Base-by-base conservation (phyloP, 2,888 invertebrate genomes). In the Caenorhabditis sulstoni region DNA sequence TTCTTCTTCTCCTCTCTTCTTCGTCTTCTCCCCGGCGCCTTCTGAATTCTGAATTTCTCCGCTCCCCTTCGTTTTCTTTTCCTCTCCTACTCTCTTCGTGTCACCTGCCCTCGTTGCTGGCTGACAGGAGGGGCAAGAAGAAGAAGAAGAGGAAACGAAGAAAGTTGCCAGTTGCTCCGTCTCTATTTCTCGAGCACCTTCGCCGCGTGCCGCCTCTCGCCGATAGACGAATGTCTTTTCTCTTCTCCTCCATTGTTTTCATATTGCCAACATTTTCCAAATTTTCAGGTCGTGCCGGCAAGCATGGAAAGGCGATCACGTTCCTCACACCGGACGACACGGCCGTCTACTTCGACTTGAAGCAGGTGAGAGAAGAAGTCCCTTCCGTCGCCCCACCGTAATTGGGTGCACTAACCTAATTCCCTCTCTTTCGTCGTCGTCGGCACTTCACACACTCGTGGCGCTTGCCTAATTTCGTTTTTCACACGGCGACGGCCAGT, bases 321-420 rank as follows among this genome's bases (percentile, higher is more conserved):
- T 98, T 99, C 92, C 94, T 96, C 62, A 99, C 99, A 0, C 97
- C 97, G 90, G 98, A 99, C 84, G 99, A 99, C 91, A 95, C 95
- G 20, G 93, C 93, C 16, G 92, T 99, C 67, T 99, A 97, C 93
- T 99, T 96, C 91, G 99, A 99, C 92, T 93, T 99, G 84, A 99
- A 99, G 91, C 96, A 96, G 92, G 94, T 94, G 64, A 62, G 55
- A 5, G 47, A 4, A 22, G 2, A 14, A 22, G n/a, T 4, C 12
- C 93, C 96, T 58, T 41, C 18, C 41, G 37, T n/a, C 47, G 18
- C 50, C 20, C 22, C 20, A 12, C 41, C 57, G 52, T 59, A 74
- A 74, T 74, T 59, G 68, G 68, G 29, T 58, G 53, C 68, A 41
- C 61, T 64, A 71, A 71, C 71, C 55, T 62, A 71, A 71, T 71